Conservation (phyloP, 2,113 vertebrate genomes). For the Melozone crissalis region DNA sequence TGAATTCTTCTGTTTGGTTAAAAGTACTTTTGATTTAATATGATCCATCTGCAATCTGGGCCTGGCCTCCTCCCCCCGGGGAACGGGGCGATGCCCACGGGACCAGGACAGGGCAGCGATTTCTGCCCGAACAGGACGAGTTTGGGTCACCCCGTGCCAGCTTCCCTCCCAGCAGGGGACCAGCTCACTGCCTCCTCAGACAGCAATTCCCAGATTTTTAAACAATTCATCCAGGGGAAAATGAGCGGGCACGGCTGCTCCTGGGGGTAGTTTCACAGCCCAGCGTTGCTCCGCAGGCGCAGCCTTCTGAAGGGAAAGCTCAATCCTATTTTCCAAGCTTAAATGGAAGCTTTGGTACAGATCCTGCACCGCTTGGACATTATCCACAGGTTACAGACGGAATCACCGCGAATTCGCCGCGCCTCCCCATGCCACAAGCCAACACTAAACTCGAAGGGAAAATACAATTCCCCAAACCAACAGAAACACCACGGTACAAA, state of each 20-base stretch:
- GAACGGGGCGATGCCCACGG: background rate
- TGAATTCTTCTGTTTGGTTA: constrained; percentile 72
- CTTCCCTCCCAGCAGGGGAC: background rate
- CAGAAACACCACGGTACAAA: background rate
- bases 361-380: background rate
- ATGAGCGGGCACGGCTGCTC: accelerated
- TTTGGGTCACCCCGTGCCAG: background rate
- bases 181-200: background rate
- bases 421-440: background rate
- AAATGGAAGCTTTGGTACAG: background rate
- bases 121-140: background rate
- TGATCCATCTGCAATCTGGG: constrained; percentile 44
- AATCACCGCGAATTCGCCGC: background rate
- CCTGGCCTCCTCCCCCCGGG: background rate
- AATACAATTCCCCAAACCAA: background rate
- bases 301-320: background rate
- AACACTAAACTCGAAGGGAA: constrained; percentile 2
- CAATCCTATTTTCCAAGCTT: background rate
- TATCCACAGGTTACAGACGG: background rate
- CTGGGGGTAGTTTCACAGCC: background rate
- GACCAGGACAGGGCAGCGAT: background rate
- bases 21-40: constrained; percentile 67
- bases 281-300: accelerated
- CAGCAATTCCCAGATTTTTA: background rate
- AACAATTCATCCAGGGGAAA: background rate